Evolutionary conservation across 2,797 vertebrate genomes (phyloP).

Genomic region (Prionace glauca): DNA sequence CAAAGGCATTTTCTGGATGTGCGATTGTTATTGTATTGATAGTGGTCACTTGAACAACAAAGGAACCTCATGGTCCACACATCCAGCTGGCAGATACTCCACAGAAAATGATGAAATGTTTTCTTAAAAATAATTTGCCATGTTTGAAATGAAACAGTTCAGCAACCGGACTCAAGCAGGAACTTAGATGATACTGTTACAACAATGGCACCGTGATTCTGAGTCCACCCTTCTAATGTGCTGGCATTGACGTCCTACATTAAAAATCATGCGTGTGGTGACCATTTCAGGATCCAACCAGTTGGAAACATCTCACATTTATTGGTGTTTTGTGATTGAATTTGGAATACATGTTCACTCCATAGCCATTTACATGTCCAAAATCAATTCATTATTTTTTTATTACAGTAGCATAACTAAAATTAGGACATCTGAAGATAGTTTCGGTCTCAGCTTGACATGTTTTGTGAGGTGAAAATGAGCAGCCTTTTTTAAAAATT

Average conservation of each 20-base stretch:
- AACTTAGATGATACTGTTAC: neutral
- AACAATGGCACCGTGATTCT: neutral
- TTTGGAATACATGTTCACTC: neutral
- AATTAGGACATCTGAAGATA: neutral
- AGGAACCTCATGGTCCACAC: neutral
- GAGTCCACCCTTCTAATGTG: neutral
- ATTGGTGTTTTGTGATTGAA: neutral
- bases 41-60: neutral
- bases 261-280: neutral
- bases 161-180: neutral
- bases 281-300: neutral
- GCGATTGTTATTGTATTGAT: neutral
- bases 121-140: neutral
- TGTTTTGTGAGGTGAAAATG: neutral
- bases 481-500: neutral
- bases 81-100: neutral
- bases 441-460: neutral
- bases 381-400: slow-evolving; percentile 6
- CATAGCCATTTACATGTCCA: neutral
- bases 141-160: neutral
- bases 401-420: neutral
- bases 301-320: neutral
- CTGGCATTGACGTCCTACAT: neutral
- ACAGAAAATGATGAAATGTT: neutral
- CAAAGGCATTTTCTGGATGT: neutral